phyloP scores from a whole-genome alignment of 2,113 vertebrate genomes.

The Leiothrix lutea region DNA sequence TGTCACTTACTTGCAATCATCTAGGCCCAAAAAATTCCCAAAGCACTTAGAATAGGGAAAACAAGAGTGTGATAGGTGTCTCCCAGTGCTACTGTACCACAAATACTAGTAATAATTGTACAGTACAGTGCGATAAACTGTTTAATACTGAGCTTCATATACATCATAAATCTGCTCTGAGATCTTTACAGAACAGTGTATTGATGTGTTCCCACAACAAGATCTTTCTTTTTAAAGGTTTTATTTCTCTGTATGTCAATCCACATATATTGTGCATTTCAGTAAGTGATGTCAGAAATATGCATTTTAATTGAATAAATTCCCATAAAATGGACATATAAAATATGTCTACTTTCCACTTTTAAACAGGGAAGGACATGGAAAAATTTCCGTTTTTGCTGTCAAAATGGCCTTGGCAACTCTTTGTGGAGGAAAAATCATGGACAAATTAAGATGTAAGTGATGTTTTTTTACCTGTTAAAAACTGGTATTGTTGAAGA shows the following conservation, averaged over 20 bases:
- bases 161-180: not conserved
- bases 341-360: constrained; percentile 33
- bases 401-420: constrained; percentile 93
- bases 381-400: constrained; percentile 93
- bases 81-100: not conserved
- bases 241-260: not conserved
- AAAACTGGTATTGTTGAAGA: not conserved
- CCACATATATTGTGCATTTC: not conserved
- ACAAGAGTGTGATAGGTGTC: not conserved
- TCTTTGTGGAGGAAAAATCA: constrained; percentile 96
- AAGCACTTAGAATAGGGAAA: not conserved
- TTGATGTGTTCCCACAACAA: not conserved
- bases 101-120: not conserved
- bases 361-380: constrained; percentile 88
- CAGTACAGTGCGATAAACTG: not conserved
- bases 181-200: not conserved
- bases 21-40: not conserved
- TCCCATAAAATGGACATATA: not conserved
- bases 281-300: not conserved
- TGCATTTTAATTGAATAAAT: not conserved
- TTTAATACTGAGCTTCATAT: not conserved
- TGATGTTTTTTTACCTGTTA: not conserved
- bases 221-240: not conserved
- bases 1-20: not conserved
- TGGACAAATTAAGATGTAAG: constrained; percentile 99